Conservation (phyloP, 2,888 invertebrate genomes). For the Pardosa pseudoannulata region DNA sequence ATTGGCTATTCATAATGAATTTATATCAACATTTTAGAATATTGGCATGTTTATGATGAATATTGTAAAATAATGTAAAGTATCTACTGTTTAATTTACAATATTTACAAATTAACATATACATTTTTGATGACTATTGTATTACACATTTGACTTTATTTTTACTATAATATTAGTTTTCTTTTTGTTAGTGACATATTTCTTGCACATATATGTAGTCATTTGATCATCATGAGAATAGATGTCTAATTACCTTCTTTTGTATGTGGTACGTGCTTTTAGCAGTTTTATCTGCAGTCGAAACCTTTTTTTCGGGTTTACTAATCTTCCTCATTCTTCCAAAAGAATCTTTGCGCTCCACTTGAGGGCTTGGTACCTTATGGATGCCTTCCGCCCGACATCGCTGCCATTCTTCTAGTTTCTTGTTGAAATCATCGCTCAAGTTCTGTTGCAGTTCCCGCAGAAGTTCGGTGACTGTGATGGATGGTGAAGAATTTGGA, state of each 20-base stretch:
- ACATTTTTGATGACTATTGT: too few species aligned
- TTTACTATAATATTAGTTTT: too few species aligned
- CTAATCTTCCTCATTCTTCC: conserved; percentile 55
- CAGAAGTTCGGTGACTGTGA: conserved; percentile 75
- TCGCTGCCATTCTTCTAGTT: conserved; percentile 89
- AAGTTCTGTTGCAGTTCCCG: conserved; percentile 81
- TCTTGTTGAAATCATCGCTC: conserved; percentile 89
- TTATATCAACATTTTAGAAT: too few species aligned
- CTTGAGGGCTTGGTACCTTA: conserved; percentile 23
- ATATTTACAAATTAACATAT: too few species aligned
- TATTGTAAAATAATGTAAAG: too few species aligned
- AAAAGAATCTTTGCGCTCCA: conserved; percentile 56
- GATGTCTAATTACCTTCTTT: conserved; percentile 57
- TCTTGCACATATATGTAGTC: too few species aligned
- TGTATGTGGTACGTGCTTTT: conserved; percentile 52
- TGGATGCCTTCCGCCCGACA: conserved; percentile 74
- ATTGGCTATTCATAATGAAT: too few species aligned
- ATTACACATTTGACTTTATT: too few species aligned
- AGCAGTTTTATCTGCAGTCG: conserved; percentile 40
- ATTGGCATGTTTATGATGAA: too few species aligned
- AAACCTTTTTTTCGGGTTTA: conserved; percentile 61
- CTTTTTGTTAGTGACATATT: too few species aligned
- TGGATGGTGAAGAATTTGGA: conserved; percentile 36
- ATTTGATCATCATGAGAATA: too few species aligned
- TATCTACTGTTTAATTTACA: too few species aligned